Evolutionary conservation across 2,797 vertebrate species (phyloP).

Genomic region (Macropus fuliginosus): DNA sequence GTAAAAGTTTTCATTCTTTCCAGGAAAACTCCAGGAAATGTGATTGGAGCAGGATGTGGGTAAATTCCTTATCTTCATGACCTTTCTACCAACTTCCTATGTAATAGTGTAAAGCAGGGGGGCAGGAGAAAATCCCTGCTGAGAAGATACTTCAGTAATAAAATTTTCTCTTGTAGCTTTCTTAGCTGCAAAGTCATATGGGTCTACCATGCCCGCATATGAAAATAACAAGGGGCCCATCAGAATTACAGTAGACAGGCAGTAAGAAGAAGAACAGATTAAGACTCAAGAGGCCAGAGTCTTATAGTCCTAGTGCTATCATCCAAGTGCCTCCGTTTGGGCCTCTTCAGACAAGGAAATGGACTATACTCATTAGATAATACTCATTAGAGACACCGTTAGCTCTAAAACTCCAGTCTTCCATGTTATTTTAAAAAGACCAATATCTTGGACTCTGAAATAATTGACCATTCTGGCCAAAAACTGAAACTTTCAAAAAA

Average conservation of each 20-base stretch:
- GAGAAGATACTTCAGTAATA: slow-evolving; percentile 1
- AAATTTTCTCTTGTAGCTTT: background rate
- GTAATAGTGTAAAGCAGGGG: background rate
- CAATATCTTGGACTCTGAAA: background rate
- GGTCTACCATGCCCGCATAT: slow-evolving; percentile 2
- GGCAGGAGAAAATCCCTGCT: slow-evolving; percentile 8
- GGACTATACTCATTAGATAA: too few relatives aligned
- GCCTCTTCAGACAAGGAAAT: background rate
- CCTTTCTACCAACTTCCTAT: slow-evolving; percentile 22
- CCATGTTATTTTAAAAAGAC: slow-evolving; percentile 38
- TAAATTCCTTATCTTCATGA: background rate
- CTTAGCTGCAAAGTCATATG: slow-evolving; percentile 34
- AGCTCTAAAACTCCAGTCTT: background rate
- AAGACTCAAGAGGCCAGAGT: background rate
- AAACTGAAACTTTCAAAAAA: slow-evolving; percentile 62
- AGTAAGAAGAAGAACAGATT: background rate
- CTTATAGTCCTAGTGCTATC: slow-evolving; percentile 23
- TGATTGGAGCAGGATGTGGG: background rate
- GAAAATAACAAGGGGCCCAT: background rate
- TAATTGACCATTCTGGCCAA: slow-evolving; percentile 51
- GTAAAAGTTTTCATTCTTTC: slow-evolving; percentile 8
- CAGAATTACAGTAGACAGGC: background rate
- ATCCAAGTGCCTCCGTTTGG: background rate
- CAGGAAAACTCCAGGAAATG: background rate
- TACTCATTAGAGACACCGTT: background rate